A percentile compares a stretch with the other conserved stretches of the same genome.
Evolutionary conservation across 2,797 vertebrate genomes (phyloP).

Genomic region (Cetoscarus ocellatus): DNA sequence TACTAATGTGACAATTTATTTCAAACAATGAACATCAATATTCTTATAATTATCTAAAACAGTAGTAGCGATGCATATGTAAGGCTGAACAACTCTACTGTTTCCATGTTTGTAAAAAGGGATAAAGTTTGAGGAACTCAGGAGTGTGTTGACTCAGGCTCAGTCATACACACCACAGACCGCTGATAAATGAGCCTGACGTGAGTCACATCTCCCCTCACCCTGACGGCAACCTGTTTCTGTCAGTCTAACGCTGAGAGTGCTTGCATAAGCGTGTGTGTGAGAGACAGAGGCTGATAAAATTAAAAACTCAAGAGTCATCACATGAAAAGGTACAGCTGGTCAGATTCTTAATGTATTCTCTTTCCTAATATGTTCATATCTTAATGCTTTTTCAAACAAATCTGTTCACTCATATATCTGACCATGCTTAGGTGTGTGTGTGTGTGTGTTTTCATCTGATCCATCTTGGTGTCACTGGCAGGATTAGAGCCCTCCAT

Average conservation of each 20-base stretch:
- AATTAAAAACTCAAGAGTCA: too few species aligned
- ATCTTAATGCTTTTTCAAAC: not conserved
- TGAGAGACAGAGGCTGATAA: not conserved
- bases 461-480: slow-evolving; percentile 84
- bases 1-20: too few species aligned
- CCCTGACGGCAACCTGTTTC: slow-evolving; percentile 78
- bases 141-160: slow-evolving; percentile 37
- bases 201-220: slow-evolving; percentile 75
- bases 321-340: too few species aligned
- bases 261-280: slow-evolving; percentile 67
- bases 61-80: too few species aligned
- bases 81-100: too few species aligned
- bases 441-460: slow-evolving; percentile 74
- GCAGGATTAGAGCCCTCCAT: slow-evolving; percentile 77
- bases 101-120: slow-evolving; percentile 19
- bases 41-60: too few species aligned
- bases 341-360: too few species aligned
- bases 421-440: not conserved
- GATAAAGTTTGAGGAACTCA: slow-evolving; percentile 32
- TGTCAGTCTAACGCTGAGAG: slow-evolving; percentile 70
- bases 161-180: slow-evolving; percentile 55
- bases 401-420: not conserved
- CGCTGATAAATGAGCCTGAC: slow-evolving; percentile 72
- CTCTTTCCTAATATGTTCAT: not conserved
- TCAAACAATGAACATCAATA: too few species aligned